Base-by-base conservation (phyloP, 64 coral and sea anemone species). In the Anthopleura sola region DNA sequence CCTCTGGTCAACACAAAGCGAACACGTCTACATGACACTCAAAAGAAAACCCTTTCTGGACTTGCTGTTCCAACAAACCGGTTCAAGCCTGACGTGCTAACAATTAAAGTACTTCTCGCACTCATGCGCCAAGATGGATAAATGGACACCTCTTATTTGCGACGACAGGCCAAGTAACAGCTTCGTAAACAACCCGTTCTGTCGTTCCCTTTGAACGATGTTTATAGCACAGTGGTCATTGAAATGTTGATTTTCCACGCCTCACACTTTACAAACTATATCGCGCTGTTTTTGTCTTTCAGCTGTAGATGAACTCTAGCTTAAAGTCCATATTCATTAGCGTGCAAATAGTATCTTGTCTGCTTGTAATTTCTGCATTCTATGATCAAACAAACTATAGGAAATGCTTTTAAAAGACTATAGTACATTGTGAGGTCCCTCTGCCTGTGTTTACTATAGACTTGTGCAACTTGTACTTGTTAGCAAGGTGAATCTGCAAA, bases 211-310 rank as follows among this genome's bases (percentile, higher is more conserved):
- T 71, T 71, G 66, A 71, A 71, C 66, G 14, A 71, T 71, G 31
- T 71, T 71, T 34, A 71, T 28, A 31, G 13, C 34, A 71, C 3
- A 71, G 26, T 71, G 15, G 66, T 71, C 31, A 13, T 71, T 71
- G 28, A 71, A 71, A 71, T 79, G 76, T 79, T 79, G n/a, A 21
- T n/a, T 79, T 48, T 79, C 36, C 76, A 79, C 76, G 76, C 76
- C 76, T 38, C 20, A 23, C 14, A 6, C 76, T 79, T 79, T 38
- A 79, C 36, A 12, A 79, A 38, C 26, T 71, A 34, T 32, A n/a
- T 71, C 28, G 26, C 28, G 66, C n/a, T 71, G n/a, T 71, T 5
- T 31, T 71, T 12, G 29, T 71, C 28, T 71, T 71, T 26, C 58
- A 62, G 50, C 50, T 62, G 58, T 13, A 33, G 66, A 71, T 71